Percentiles rank a stretch among this genome's conserved stretches.
Conservation (phyloP, 2,888 invertebrate genomes). For the Lasioglossum pauxillum region DNA sequence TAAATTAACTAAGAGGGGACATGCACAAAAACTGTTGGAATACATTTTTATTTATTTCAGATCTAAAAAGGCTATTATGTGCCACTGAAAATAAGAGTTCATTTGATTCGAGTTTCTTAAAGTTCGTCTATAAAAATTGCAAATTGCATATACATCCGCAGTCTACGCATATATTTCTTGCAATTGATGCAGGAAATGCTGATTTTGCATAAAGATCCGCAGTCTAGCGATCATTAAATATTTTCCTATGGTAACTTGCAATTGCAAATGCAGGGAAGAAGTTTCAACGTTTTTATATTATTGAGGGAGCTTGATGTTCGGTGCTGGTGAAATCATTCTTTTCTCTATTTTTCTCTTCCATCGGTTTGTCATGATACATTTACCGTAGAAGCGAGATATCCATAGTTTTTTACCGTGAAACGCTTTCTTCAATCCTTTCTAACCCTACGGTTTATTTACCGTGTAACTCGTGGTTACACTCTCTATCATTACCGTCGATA, state of each 20-base stretch:
- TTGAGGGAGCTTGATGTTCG: not conserved
- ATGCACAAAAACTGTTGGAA: too few relatives aligned
- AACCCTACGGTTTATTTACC: slow-evolving; percentile 35
- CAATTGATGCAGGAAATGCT: too few relatives aligned
- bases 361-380: not conserved
- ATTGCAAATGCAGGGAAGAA: not conserved
- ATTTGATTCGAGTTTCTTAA: too few relatives aligned
- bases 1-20: too few relatives aligned
- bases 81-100: too few relatives aligned
- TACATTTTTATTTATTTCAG: too few relatives aligned
- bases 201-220: too few relatives aligned
- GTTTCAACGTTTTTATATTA: not conserved
- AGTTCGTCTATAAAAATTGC: too few relatives aligned
- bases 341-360: not conserved
- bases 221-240: not conserved
- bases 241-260: not conserved
- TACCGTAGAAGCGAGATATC: not conserved
- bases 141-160: too few relatives aligned
- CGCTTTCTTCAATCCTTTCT: slow-evolving; percentile 15
- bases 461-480: slow-evolving; percentile 2
- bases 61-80: too few relatives aligned
- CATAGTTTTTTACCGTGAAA: not conserved
- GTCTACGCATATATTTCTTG: too few relatives aligned
- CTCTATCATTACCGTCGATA: slow-evolving; percentile 46
- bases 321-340: not conserved